Evolutionary conservation across 2,113 vertebrate genomes (phyloP).

Genomic region (Taxidea taxus): DNA sequence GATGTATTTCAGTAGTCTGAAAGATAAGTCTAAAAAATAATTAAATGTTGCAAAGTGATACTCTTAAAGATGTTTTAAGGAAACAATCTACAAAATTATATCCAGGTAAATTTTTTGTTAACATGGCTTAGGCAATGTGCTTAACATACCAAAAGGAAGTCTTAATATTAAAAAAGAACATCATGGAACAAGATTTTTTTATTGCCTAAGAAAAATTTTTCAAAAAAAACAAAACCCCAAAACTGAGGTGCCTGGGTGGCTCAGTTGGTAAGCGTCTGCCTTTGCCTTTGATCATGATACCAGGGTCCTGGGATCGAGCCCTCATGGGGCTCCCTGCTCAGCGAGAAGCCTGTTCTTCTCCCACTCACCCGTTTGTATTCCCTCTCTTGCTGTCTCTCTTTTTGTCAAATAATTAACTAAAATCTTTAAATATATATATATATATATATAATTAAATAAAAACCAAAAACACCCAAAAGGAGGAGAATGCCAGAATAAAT

Average conservation of each 20-base stretch:
- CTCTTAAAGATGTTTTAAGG: not conserved
- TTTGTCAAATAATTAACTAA: too few species aligned
- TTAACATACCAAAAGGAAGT: not conserved
- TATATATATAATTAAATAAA: not conserved
- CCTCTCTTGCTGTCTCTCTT: too few species aligned
- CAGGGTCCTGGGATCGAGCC: too few species aligned
- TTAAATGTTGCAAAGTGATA: not conserved
- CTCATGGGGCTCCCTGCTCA: too few species aligned
- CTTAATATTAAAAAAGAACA: not conserved
- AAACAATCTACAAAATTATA: not conserved
- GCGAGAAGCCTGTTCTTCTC: too few species aligned
- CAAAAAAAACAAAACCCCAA: not conserved
- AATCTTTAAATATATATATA: too few species aligned
- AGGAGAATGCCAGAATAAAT: not conserved
- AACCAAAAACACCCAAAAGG: not conserved
- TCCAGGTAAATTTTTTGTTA: not conserved
- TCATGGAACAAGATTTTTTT: not conserved
- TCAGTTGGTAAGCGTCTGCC: too few species aligned
- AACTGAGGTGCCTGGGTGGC: too few species aligned
- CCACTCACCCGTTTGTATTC: too few species aligned
- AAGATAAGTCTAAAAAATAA: not conserved
- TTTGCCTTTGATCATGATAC: too few species aligned
- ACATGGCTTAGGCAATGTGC: not conserved
- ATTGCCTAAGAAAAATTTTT: not conserved
- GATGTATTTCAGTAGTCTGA: not conserved